These are phyloP conservation scores for Aegotheles bennettii DNA, from an alignment of 2,113 vertebrate species.

Conservation along the genomic window DNA sequence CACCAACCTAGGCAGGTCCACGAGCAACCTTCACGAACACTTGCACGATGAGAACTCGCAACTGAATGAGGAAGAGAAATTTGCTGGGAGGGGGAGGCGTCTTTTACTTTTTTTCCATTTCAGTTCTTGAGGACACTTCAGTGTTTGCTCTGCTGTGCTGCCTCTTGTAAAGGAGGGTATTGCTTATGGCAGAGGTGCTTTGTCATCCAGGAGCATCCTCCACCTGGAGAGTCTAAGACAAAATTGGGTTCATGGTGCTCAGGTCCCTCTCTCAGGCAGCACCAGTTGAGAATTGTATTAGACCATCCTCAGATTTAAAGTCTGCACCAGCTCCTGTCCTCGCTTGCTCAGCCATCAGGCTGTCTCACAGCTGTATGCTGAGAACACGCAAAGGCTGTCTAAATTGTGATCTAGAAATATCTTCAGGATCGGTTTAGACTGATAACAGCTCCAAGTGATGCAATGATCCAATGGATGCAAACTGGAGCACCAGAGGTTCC, in stretches of 20 bases:
- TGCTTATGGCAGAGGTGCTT: background rate
- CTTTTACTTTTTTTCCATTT: background rate
- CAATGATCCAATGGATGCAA: no score
- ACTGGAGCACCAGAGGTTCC: no score
- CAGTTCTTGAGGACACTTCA: background rate
- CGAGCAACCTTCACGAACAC: background rate
- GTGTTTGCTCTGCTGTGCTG: background rate
- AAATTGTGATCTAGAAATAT: background rate
- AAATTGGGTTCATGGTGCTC: background rate
- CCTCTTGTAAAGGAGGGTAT: background rate
- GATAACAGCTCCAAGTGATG: no score
- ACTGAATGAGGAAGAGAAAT: background rate
- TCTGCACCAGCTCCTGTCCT: background rate
- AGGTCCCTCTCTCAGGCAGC: background rate
- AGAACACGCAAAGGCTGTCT: background rate
- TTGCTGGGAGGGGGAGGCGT: accelerated
- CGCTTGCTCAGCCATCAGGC: background rate
- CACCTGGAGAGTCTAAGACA: background rate
- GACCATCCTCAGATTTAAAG: background rate
- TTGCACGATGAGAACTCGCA: background rate
- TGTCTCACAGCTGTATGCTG: background rate
- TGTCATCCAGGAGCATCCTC: background rate
- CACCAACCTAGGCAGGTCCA: background rate
- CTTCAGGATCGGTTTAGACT: background rate
- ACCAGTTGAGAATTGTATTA: background rate